Evolutionary conservation across 2,797 vertebrate species (phyloP).

Genomic region (Muscicapa comitata): DNA sequence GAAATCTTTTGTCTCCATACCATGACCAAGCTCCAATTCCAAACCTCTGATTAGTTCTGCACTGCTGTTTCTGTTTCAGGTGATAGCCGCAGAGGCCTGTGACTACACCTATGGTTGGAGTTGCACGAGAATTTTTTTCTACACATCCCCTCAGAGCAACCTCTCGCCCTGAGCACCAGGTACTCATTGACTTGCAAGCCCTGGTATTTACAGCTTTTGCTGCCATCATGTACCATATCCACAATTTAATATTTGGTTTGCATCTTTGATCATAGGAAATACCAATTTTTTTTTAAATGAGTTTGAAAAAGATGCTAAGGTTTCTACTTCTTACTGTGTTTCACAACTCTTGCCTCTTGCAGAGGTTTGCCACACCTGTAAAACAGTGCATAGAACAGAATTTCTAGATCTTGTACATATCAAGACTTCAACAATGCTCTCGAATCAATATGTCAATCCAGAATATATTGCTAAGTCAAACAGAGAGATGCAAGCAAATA

Average conservation of each 20-base stretch:
- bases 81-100: neutral
- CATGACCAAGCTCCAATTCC: neutral
- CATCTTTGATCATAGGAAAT: neutral
- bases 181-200: neutral
- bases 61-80: neutral
- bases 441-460: neutral
- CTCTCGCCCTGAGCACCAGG: neutral
- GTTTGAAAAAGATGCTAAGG: neutral
- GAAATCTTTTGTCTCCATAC: neutral
- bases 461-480: neutral
- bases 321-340: neutral
- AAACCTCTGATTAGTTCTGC: neutral
- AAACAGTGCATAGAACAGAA: neutral
- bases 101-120: neutral
- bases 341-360: neutral
- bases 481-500: neutral
- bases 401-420: neutral
- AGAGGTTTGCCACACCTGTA: neutral
- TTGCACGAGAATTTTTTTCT: neutral
- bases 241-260: neutral
- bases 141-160: neutral
- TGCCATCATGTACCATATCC: neutral
- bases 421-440: neutral
- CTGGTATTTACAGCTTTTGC: neutral
- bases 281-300: neutral